Percentiles rank a stretch among this genome's conserved stretches.
Conservation (phyloP, 2,113 vertebrate genomes). For the Myrmecobius fasciatus region DNA sequence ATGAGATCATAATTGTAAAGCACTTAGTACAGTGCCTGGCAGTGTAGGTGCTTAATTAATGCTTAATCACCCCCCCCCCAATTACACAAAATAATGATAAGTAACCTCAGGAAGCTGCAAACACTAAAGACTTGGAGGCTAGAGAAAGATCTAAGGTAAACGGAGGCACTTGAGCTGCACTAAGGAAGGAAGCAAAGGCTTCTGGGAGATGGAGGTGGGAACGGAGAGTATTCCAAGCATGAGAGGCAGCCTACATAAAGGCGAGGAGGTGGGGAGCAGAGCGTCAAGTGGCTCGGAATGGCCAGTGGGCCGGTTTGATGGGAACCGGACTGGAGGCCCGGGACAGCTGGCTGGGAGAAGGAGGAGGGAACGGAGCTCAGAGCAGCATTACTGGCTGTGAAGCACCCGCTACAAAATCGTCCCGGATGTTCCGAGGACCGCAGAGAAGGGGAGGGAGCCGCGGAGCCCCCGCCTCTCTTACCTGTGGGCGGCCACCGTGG, state of each 20-base stretch:
- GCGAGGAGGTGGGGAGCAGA: background rate
- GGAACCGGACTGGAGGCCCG: background rate
- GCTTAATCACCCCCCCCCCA: background rate
- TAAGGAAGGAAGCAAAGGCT: background rate
- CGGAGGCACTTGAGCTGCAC: background rate
- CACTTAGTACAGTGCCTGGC: too few species aligned
- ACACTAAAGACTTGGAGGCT: background rate
- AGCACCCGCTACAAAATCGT: background rate
- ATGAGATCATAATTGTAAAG: background rate
- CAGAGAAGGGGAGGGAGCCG: background rate
- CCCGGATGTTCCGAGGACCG: background rate
- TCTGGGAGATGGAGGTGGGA: background rate
- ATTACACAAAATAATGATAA: background rate
- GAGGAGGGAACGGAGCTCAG: background rate
- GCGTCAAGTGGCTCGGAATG: background rate
- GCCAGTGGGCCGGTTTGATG: background rate
- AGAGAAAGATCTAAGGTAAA: background rate
- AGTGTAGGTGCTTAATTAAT: background rate
- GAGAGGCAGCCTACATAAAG: background rate
- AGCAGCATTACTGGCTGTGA: too few species aligned
- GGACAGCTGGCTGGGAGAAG: background rate
- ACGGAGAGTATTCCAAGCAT: background rate
- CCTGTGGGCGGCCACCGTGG: conserved; percentile 95
- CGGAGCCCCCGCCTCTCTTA: conserved; percentile 67
- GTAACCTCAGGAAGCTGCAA: background rate